Evolutionary conservation across 2,797 vertebrate species (phyloP).

Genomic region (Betta splendens): DNA sequence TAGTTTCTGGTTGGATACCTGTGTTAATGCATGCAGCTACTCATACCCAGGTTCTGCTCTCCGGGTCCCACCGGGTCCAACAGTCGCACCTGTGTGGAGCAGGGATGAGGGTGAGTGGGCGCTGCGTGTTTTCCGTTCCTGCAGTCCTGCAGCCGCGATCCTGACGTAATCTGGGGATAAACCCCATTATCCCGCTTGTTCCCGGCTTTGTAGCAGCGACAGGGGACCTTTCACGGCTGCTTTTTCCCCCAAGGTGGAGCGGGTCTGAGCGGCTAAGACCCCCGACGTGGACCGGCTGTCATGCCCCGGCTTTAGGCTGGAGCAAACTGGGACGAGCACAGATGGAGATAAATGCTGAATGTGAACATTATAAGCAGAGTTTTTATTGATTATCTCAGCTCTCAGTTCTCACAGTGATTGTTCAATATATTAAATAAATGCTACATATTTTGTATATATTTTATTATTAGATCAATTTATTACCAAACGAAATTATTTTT

Average conservation of each 20-base stretch:
- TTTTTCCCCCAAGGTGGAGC: slow-evolving; percentile 86
- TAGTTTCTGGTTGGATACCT: too few relatives aligned
- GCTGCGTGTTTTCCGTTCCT: slow-evolving; percentile 68
- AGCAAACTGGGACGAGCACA: slow-evolving; percentile 36
- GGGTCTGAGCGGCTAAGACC: slow-evolving; percentile 86
- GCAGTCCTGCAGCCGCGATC: slow-evolving; percentile 85
- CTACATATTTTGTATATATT: neutral
- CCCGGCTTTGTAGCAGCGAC: slow-evolving; percentile 90
- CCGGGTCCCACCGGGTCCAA: slow-evolving; percentile 11
- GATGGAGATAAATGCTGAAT: slow-evolving; percentile 22
- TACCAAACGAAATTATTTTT: too few relatives aligned
- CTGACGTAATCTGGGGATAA: slow-evolving; percentile 95
- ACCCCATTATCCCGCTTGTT: slow-evolving; percentile 90
- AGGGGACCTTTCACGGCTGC: slow-evolving; percentile 87
- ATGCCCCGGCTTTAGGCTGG: slow-evolving; percentile 56
- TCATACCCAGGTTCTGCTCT: neutral
- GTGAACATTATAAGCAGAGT: slow-evolving; percentile 1
- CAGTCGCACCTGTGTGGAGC: slow-evolving; percentile 5
- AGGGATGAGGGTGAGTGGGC: slow-evolving; percentile 42
- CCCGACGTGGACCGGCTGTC: slow-evolving; percentile 78
- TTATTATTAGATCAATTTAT: neutral
- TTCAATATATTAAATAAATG: too few relatives aligned
- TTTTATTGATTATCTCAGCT: neutral
- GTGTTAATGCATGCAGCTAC: too few relatives aligned
- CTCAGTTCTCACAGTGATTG: neutral